A percentile compares a stretch with the other conserved stretches of the same genome.
Conservation (phyloP, 2,888 invertebrate species). For the Mayetiola destructor region DNA sequence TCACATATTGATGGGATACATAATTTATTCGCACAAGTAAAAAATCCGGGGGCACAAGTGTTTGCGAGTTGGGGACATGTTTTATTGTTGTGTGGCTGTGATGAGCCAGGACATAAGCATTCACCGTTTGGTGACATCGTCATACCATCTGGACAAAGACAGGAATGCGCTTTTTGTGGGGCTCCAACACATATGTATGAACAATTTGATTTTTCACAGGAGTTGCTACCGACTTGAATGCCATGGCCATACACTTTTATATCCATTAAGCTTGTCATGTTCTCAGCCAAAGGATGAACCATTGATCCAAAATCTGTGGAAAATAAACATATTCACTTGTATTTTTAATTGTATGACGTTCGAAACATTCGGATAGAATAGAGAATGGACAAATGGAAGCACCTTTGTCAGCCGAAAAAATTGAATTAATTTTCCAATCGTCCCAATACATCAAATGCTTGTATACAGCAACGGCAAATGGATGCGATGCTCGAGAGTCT, state of each 20-base stretch:
- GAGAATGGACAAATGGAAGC: not conserved
- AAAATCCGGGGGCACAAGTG: slow-evolving; percentile 42
- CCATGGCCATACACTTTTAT: slow-evolving; percentile 66
- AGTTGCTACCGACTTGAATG: slow-evolving; percentile 58
- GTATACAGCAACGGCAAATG: slow-evolving; percentile 72
- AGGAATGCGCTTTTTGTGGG: slow-evolving; percentile 50
- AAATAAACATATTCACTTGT: not conserved
- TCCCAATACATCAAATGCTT: slow-evolving; percentile 83
- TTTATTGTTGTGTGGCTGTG: slow-evolving; percentile 46
- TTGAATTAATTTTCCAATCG: slow-evolving; percentile 68
- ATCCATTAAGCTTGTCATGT: slow-evolving; percentile 63
- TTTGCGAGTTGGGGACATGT: slow-evolving; percentile 51
- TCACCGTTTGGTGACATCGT: slow-evolving; percentile 37
- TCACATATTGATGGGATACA: slow-evolving; percentile 39
- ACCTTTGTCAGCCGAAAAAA: slow-evolving; percentile 61
- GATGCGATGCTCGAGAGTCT: slow-evolving; percentile 57
- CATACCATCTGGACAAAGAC: slow-evolving; percentile 71
- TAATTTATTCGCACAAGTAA: slow-evolving; percentile 40
- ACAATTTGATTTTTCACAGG: slow-evolving; percentile 51
- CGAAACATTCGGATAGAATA: not conserved
- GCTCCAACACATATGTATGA: slow-evolving; percentile 64
- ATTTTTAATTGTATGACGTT: not conserved
- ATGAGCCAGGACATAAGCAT: slow-evolving; percentile 64
- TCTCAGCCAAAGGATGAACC: slow-evolving; percentile 43
- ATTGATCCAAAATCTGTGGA: slow-evolving; percentile 45